Evolutionary conservation across 2,797 vertebrate genomes (phyloP).

Genomic region (Pagetopsis macropterus): DNA sequence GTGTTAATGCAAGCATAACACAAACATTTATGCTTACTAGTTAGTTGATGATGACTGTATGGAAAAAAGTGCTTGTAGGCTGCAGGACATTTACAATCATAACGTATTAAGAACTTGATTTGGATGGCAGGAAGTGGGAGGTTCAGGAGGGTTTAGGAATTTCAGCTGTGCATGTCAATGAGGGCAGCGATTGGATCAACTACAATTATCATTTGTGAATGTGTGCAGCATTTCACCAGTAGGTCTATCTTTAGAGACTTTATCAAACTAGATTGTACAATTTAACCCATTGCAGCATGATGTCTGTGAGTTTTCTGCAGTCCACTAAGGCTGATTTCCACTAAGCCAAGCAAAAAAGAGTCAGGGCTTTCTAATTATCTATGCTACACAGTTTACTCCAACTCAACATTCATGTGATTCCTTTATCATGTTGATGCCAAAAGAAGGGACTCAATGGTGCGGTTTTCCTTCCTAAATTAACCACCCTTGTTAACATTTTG

Average conservation of each 20-base stretch:
- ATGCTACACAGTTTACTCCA: slow-evolving; percentile 65
- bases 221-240: background rate
- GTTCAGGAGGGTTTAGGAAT: slow-evolving; percentile 32
- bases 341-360: slow-evolving; percentile 57
- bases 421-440: slow-evolving; percentile 46
- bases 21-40: slow-evolving; percentile 53
- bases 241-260: background rate
- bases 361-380: slow-evolving; percentile 72
- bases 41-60: slow-evolving; percentile 57
- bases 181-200: slow-evolving; percentile 15
- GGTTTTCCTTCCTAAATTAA: slow-evolving; percentile 59
- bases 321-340: slow-evolving; percentile 57
- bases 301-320: slow-evolving; percentile 43
- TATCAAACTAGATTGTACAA: slow-evolving; percentile 9
- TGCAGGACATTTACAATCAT: slow-evolving; percentile 41
- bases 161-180: slow-evolving; percentile 34
- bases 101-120: slow-evolving; percentile 39
- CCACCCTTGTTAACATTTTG: slow-evolving; percentile 64
- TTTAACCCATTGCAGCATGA: slow-evolving; percentile 9
- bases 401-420: slow-evolving; percentile 68
- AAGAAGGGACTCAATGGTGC: slow-evolving; percentile 45
- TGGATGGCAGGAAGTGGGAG: slow-evolving; percentile 17
- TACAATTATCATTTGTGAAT: slow-evolving; percentile 2
- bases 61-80: slow-evolving; percentile 22
- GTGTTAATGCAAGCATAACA: slow-evolving; percentile 46